These are phyloP conservation scores for Epinephelus fuscoguttatus DNA, from an alignment of 2,113 vertebrate genomes.

Conservation along the genomic window DNA sequence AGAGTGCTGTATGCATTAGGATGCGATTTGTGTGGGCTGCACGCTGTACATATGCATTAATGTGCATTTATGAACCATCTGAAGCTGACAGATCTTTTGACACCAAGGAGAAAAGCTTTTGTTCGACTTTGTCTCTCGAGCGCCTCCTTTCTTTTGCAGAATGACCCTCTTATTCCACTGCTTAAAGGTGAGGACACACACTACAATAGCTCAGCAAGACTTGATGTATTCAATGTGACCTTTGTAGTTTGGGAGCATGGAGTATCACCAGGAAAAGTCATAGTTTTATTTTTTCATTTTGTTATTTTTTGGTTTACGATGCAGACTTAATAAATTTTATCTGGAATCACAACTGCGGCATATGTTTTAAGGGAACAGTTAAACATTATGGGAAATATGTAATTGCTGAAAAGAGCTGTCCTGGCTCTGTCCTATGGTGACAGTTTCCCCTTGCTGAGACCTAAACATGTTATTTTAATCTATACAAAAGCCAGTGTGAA, in stretches of 20 bases:
- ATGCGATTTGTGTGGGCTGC: constrained; percentile 27
- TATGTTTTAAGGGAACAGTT: background rate
- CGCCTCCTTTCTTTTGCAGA: background rate
- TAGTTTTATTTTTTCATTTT: background rate
- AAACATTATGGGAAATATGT: background rate
- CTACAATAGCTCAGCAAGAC: background rate
- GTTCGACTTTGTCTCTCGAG: background rate
- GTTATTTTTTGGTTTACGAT: too few species aligned
- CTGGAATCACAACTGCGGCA: too few species aligned
- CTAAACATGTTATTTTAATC: background rate
- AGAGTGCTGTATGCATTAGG: background rate
- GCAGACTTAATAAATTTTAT: background rate
- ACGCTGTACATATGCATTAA: background rate
- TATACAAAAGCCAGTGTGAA: background rate
- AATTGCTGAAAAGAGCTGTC: too few species aligned
- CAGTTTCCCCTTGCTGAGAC: too few species aligned
- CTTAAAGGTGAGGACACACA: background rate
- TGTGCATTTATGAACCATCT: constrained; percentile 14
- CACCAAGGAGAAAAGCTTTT: constrained; percentile 16
- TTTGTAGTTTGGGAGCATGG: background rate
- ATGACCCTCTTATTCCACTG: background rate
- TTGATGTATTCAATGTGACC: background rate
- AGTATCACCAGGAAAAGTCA: background rate
- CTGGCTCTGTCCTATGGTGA: too few species aligned
- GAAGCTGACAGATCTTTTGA: constrained; percentile 8